Base-by-base conservation (phyloP, 2,797 vertebrate genomes). In the Lycodopsis pacificus region DNA sequence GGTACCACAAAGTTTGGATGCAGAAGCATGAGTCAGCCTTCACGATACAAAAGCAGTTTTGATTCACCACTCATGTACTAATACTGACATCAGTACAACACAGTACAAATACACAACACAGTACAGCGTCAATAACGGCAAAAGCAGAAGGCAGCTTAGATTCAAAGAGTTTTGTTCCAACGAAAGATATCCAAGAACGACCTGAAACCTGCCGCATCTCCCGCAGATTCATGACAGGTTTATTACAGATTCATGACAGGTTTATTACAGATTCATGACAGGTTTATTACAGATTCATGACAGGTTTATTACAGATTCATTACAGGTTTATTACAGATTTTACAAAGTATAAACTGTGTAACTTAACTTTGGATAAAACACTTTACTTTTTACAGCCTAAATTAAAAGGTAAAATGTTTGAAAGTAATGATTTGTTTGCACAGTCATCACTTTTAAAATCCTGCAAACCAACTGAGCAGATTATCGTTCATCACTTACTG, bases 81-180 rank as follows among this genome's bases (percentile, higher is more conserved):
- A 59, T 58, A 70, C 46, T 80, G 68, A 67, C 67, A 64, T 46
- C 49, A 36, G 51, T 71, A 78, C 66, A 34, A 54, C 44, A 59
- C 58, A 32, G 34, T 70, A 77, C 71, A 88, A 85, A 84, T 79
- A 80, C 58, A 84, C 80, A 74, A 48, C 67, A 83, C 80, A 74
- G 56, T 64, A 82, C 57, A 82, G 56, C 40, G 75, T 66, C 42
- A 17, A 51, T 44, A 83, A 61, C 77, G 32, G 56, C 79, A 64
- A 4, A 85, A 84, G 79, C 86, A 88, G 67, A 79, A 49, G 78
- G 61, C 19, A 71, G 66, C 0, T 62, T n/a, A 38, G 25, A 58
- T 66, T 40, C 25, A 66, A 82, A 30, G 73, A 81, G 77, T 77
- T 85, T 77, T 71, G 2, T 73, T 63, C 82, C 79, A 87, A 78